These are phyloP conservation scores for Rachycentron canadum DNA, from an alignment of 2,797 vertebrate genomes.

Conservation along the genomic window DNA sequence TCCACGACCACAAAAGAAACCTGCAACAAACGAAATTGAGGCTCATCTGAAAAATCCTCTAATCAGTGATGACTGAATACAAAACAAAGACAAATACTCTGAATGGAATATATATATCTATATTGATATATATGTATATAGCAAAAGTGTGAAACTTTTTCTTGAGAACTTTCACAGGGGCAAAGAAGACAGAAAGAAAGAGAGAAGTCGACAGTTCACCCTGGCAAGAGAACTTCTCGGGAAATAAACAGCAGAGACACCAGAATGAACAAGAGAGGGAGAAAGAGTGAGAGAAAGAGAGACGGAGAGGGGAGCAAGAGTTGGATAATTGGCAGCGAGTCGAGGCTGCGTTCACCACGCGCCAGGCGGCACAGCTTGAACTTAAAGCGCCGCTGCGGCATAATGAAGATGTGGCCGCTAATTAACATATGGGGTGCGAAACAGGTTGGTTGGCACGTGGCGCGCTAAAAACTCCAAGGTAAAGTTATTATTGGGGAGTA, in stretches of 20 bases:
- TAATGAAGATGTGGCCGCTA: conserved; percentile 99
- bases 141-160: conserved; percentile 69
- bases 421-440: conserved; percentile 99
- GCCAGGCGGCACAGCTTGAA: conserved; percentile 99
- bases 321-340: conserved; percentile 95
- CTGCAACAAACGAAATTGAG: conserved; percentile 63
- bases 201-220: conserved; percentile 52
- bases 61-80: conserved; percentile 68
- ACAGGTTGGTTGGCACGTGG: conserved; percentile 99
- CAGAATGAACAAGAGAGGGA: conserved; percentile 68
- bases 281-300: conserved; percentile 62
- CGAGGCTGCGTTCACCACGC: conserved; percentile 89
- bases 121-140: conserved; percentile 11
- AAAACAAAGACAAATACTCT: conserved; percentile 52
- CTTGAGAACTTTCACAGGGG: conserved; percentile 86
- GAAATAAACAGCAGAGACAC: conserved; percentile 65
- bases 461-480: conserved; percentile 99
- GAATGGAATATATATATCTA: conserved; percentile 14
- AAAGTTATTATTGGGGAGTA: conserved; percentile 99
- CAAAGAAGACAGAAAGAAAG: conserved; percentile 55
- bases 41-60: conserved; percentile 56
- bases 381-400: conserved; percentile 99
- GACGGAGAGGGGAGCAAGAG: conserved; percentile 70
- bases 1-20: conserved; percentile 48
- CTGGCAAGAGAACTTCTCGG: conserved; percentile 60